Base-by-base conservation (phyloP, 2,113 vertebrate species). In the Alouatta palliata region DNA sequence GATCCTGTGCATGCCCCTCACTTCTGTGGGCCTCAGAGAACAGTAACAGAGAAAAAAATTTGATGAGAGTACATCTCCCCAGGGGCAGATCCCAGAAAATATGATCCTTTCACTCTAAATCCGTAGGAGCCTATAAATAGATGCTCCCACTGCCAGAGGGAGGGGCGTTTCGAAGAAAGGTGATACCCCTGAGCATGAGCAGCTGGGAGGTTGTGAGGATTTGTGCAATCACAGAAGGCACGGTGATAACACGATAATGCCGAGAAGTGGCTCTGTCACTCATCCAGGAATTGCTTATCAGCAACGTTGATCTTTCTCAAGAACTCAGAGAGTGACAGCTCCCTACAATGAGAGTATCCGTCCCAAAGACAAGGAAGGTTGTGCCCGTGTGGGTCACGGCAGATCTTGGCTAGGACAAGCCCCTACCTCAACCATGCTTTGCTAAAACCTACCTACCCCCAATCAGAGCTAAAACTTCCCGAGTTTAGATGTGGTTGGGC, bases 351-450 rank as follows among this genome's bases (percentile, higher is more conserved):
- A 20, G 35, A 66, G 13, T 0, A 1, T 10, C 5, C 1, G 9
- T 8, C 37, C 76, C n/a, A 7, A 8, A 21, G 43, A 71, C 21
- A 19, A 82, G 20, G 52, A 27, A 49, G 30, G 23, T 4, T 14
- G 2, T 2, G 21, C n/a, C 58, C 6, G 0, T 1, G 0, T 32
- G 54, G 58, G 91, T 8, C 0, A 1, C 76, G 4, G 2, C 2
- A 71, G 35, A 14, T 19, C 75, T 77, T 1, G 32, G 73, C 56
- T 52, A n/a, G 14, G 37, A 73, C 0, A 0, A 61, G 17, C 49
- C 9, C 9, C 64, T 27, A 27, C 35, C 45, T 37, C n/a, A n/a
- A 6, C 54, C 32, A 1, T 0, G 13, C 56, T 52, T 66, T 7
- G 40, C 70, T 58, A 27, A 47, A 70, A 35, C 52, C 47, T 8